Evolutionary conservation across 2,797 vertebrate genomes (phyloP).

Genomic region (Oryzias sinensis): DNA sequence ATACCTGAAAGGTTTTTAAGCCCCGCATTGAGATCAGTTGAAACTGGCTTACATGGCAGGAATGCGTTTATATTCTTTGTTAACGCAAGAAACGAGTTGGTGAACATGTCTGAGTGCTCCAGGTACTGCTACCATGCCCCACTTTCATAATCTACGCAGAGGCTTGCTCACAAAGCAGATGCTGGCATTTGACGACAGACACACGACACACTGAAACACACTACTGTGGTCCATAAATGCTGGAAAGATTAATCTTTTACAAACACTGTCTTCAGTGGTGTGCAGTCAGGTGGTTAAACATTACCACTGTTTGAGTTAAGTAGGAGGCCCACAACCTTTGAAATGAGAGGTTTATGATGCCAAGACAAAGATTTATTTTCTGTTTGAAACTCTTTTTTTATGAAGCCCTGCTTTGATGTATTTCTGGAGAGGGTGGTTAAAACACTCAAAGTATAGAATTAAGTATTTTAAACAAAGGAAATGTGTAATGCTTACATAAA

Average conservation of each 20-base stretch:
- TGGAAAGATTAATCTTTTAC: conserved; percentile 4
- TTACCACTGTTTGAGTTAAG: neutral
- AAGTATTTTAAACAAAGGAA: too few species aligned
- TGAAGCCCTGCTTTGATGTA: too few species aligned
- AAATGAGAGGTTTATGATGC: too few species aligned
- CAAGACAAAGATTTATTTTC: too few species aligned
- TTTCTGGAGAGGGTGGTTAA: too few species aligned
- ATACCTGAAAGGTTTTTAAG: conserved; percentile 42
- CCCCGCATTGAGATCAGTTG: conserved; percentile 37
- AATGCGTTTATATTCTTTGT: conserved; percentile 49
- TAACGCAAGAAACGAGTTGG: conserved; percentile 73
- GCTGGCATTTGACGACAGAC: conserved; percentile 9
- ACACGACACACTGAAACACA: conserved; percentile 3
- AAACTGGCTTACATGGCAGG: conserved; percentile 38
- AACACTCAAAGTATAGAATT: too few species aligned
- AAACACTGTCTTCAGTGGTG: neutral
- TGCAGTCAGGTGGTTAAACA: neutral
- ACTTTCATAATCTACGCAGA: conserved; percentile 28
- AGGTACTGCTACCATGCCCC: conserved; percentile 43
- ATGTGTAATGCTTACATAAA: too few species aligned
- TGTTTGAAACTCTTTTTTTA: neutral
- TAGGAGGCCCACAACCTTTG: too few species aligned
- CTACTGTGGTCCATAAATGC: neutral
- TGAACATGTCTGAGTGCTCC: conserved; percentile 62
- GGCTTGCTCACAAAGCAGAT: conserved; percentile 23